Base-by-base conservation (phyloP, 1,140 invertebrate genomes). In the Metopolophium dirhodum region DNA sequence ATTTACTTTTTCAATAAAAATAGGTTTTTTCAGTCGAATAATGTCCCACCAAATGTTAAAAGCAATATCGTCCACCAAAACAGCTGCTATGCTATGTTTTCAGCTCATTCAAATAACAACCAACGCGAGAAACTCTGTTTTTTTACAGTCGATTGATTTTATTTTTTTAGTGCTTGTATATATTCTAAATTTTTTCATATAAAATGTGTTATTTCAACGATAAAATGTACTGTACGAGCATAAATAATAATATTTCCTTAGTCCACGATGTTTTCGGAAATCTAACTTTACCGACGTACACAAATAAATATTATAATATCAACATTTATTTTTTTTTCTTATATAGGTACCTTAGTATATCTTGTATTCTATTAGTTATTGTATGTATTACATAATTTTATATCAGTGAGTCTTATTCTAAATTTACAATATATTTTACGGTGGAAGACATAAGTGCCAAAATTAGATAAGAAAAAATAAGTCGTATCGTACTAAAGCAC, bases 1-100 rank as follows among this genome's bases (percentile, higher is more conserved):
- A 37, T 68, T 45, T 90, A 90, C 57, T 90, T 45, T 68, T 68
- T 26, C 89, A 68, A 90, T 68, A 90, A 61, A 90, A 61, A 54
- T 41, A 23, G 30, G 9, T 45, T 41, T 90, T 90, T 45, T 30
- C 18, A 47, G 57, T 41, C 26, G 37, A 68, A 68, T n/a, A 90
- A 45, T 90, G 57, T 61, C 26, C 30, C n/a, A 61, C 37, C 89
- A 57, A 89, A 57, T 57, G 88, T 89, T 89, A 37, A 77, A 77
- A 57, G 88, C 23, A 89, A 57, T 57, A 89, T 41, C 49, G 23
- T 89, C n/a, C 37, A 89, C 88, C 51, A 54, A 57, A 89, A 89
- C 88, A 89, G 88, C 49, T 89, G 88, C 8, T 57, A 54, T 89
- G 18, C 14, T 77, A 57, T 57, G 88, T 89, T 89, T 89, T 57